A percentile compares a stretch with the other conserved stretches of the same genome.
phyloP scores from a whole-genome alignment of 2,888 invertebrate species.

The Crossocerus cetratus region DNA sequence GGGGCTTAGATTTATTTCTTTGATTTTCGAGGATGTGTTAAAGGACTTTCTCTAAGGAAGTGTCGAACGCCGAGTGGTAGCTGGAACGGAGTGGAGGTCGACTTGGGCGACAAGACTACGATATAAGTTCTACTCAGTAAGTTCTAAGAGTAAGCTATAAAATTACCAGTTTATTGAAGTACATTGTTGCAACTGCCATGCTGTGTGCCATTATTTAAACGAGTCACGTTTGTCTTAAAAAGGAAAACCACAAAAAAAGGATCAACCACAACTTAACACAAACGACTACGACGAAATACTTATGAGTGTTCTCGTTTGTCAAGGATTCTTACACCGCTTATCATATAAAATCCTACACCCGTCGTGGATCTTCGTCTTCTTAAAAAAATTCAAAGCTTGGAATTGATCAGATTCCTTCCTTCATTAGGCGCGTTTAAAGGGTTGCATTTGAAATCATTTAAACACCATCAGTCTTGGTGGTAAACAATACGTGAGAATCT shows the following conservation, averaged over 20 bases:
- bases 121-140: constrained; percentile 26
- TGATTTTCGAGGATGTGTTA: constrained; percentile 7
- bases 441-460: too few relatives aligned
- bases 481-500: too few relatives aligned
- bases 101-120: constrained; percentile 43
- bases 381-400: too few relatives aligned
- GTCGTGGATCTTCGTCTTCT: constrained; percentile 24
- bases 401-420: too few relatives aligned
- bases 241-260: constrained; percentile 46
- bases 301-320: constrained; percentile 55
- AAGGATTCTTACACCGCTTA: constrained; percentile 40
- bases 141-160: constrained; percentile 42
- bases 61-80: constrained; percentile 12
- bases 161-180: constrained; percentile 70
- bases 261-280: constrained; percentile 1
- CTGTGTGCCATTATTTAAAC: constrained; percentile 76
- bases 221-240: constrained; percentile 69
- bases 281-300: constrained; percentile 32
- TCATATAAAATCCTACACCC: constrained; percentile 1
- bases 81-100: background rate
- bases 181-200: constrained; percentile 76
- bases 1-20: too few relatives aligned
- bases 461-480: too few relatives aligned
- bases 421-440: too few relatives aligned
- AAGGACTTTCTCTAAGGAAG: background rate